Conservation (phyloP, 2,797 vertebrate species). For the Agapornis canus region DNA sequence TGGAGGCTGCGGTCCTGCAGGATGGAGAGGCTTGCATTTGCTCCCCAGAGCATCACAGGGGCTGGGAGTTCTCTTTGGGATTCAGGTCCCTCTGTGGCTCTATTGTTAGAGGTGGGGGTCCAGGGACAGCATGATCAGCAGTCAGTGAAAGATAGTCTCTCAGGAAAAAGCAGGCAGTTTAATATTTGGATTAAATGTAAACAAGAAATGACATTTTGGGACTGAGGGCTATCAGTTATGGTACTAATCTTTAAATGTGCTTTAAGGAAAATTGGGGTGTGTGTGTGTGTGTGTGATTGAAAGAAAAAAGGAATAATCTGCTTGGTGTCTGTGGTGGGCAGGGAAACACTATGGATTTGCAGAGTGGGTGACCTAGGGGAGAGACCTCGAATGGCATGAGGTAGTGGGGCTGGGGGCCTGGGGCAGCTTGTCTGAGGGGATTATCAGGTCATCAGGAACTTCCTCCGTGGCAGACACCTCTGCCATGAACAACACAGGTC, state of each 20-base stretch:
- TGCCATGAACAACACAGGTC: background rate
- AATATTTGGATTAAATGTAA: background rate
- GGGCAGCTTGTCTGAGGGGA: accelerated
- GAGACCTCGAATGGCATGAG: background rate
- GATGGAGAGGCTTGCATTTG: background rate
- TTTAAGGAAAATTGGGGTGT: background rate
- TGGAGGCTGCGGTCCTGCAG: accelerated
- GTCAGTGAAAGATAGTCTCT: background rate
- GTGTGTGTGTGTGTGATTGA: no score
- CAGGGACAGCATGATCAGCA: background rate
- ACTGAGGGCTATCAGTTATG: background rate
- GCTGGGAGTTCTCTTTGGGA: background rate
- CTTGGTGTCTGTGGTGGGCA: accelerated
- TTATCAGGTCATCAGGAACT: background rate
- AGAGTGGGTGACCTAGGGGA: background rate
- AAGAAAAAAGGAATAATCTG: background rate
- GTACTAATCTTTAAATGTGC: background rate
- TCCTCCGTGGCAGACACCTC: background rate
- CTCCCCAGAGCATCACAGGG: background rate
- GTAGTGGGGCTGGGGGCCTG: background rate
- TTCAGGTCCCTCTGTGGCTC: background rate
- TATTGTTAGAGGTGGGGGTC: accelerated
- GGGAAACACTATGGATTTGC: background rate
- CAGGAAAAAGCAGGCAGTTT: background rate
- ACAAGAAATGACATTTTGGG: background rate